Percentiles rank a stretch among this genome's conserved stretches.
These are phyloP conservation scores for Adelognathus sp. DNA, from an alignment of 2,888 invertebrate genomes.

Conservation along the genomic window DNA sequence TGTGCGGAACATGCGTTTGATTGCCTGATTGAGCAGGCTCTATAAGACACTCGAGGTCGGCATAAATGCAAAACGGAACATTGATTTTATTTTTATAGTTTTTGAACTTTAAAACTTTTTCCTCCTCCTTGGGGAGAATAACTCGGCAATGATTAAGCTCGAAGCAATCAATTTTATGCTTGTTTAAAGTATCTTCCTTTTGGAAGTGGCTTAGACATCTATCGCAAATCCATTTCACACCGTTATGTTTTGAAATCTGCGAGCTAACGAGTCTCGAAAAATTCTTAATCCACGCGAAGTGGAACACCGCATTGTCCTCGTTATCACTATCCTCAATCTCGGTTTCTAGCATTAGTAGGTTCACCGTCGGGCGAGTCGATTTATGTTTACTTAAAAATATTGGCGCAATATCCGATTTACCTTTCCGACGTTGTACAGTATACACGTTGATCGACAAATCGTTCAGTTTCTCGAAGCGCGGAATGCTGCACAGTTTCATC, in stretches of 20 bases:
- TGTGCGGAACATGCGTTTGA: slow-evolving; percentile 29
- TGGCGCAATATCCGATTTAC: slow-evolving; percentile 4
- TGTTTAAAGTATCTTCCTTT: slow-evolving; percentile 4
- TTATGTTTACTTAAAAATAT: slow-evolving; percentile 8
- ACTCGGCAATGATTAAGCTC: slow-evolving; percentile 21
- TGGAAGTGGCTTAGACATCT: slow-evolving; percentile 48
- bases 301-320: neutral
- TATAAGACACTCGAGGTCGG: slow-evolving; percentile 28
- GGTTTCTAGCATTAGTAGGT: slow-evolving; percentile 15
- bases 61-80: slow-evolving; percentile 38
- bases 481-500: slow-evolving; percentile 38
- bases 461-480: slow-evolving; percentile 62
- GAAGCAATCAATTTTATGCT: slow-evolving; percentile 33
- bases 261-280: slow-evolving; percentile 24
- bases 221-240: slow-evolving; percentile 18
- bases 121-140: slow-evolving; percentile 15
- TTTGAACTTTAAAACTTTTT: slow-evolving; percentile 27
- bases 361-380: slow-evolving; percentile 1
- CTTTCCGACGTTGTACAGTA: slow-evolving; percentile 5
- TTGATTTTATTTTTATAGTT: slow-evolving; percentile 28
- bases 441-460: slow-evolving; percentile 61
- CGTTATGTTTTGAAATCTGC: slow-evolving; percentile 17
- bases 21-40: neutral
- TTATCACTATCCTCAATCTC: neutral
- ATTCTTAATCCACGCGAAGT: slow-evolving; percentile 30